Conservation (phyloP, 2,888 invertebrate species). For the Cryptus armator region DNA sequence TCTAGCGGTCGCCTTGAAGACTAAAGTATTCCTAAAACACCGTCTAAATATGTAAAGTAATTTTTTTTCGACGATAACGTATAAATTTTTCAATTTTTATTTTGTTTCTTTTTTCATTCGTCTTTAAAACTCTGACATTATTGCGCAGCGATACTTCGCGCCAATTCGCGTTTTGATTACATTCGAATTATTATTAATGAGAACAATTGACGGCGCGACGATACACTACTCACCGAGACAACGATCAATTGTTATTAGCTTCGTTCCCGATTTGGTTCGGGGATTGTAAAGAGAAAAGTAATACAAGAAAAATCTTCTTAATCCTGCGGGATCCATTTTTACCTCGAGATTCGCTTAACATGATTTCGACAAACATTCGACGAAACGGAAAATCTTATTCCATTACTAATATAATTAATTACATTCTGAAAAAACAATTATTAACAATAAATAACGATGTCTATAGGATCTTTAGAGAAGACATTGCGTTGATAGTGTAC, state of each 20-base stretch:
- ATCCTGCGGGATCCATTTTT: background rate
- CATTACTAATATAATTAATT: conserved; percentile 27
- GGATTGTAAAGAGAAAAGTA: conserved; percentile 13
- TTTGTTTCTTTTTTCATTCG: background rate
- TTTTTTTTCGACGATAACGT: background rate
- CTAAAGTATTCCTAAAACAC: background rate
- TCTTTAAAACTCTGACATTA: conserved; percentile 5
- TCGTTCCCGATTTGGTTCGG: conserved; percentile 24
- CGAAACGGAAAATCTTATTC: background rate
- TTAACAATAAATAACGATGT: conserved; percentile 19
- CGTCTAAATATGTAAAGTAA: background rate
- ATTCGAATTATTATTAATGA: conserved; percentile 78
- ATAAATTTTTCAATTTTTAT: conserved; percentile 22
- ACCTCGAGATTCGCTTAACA: background rate
- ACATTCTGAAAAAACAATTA: conserved; percentile 13
- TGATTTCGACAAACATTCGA: background rate
- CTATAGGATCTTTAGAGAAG: background rate
- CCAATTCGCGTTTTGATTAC: conserved; percentile 68
- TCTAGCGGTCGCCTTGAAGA: too few species aligned
- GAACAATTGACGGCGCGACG: conserved; percentile 76
- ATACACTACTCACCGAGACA: conserved; percentile 54
- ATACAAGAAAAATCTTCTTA: background rate
- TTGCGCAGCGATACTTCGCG: conserved; percentile 19
- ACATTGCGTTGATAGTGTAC: background rate
- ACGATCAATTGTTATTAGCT: conserved; percentile 59